Evolutionary conservation across 2,888 invertebrate genomes (phyloP), one percentile per base, ranked within the genome.

Genomic region (Dryococelus australis): DNA sequence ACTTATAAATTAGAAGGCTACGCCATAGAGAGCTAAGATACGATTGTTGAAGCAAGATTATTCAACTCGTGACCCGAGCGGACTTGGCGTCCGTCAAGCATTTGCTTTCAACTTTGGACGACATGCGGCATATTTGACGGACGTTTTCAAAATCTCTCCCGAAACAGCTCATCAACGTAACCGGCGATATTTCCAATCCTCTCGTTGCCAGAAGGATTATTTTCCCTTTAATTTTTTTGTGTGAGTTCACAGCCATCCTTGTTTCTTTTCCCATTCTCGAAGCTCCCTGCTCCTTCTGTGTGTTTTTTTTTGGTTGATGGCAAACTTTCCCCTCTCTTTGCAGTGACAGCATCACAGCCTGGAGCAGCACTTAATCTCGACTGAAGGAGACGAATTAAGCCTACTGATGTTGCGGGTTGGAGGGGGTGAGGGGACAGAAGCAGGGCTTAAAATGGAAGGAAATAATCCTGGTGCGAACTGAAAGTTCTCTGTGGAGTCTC

Each of bases 331-430:
- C 83, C 43, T n/a, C 43, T 24, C 80, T 28, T 24, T 83, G 12
- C 28, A 35, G 83, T 83, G 83, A 83, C 83, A 83, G 65, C 65
- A 65, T 65, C 65, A 35, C 35, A 65, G 65, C 13, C 65, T 16
- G 85, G 51, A 47, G 53, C 83, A 51, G 81, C 87, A 86, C 84
- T 78, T 43, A 86, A 86, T 86, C 86, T 78, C 43, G 86, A 78
- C 65, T 86, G 86, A 86, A 86, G 86, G 86, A 86, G 86, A 86
- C 79, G 86, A 43, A 86, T 86, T 83, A 83, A 83, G 83, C 83
- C 83, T 83, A 43, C 43, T 28, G 43, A n/a, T 20, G 83, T 83
- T 0, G 0, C 4, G n/a, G 26, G 83, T 28, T 8, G 16, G 28
- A 28, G 6, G 12, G 10, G 35, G 83, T 6, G 83, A 10, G 28